Evolutionary conservation across 2,888 invertebrate genomes (phyloP), one percentile per base, ranked within the genome.

Genomic region (Theristus sp.): DNA sequence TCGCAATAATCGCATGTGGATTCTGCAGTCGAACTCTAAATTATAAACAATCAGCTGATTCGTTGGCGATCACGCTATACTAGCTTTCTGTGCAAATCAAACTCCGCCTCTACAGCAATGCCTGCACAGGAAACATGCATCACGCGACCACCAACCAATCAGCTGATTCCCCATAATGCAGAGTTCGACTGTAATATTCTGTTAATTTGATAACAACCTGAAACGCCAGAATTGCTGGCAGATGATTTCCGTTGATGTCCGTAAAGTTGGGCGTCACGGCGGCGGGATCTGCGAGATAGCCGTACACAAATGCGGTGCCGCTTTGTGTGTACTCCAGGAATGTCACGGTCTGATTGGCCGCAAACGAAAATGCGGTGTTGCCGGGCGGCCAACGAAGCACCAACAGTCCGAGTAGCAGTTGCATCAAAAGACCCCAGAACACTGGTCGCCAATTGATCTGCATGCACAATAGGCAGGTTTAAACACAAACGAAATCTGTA

Each of bases 231-330:
- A 75, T 24, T 84, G 83, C 62, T 77, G 76, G 22, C 31, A 31
- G 31, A 17, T 17, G 63, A 81, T 46, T 26, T 38, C 47, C 56
- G 1, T 60, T 62, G 62, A 71, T 67, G n/a, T 68, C 67, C n/a
- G n/a, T n/a, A n/a, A n/a, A n/a, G n/a, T n/a, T n/a, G n/a, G n/a
- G n/a, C 56, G 69, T 70, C 52, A 71, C 67, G 59, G 69, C 68
- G n/a, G 59, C 57, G 25, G 71, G 72, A 17, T 58, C 61, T 0
- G 70, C 69, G n/a, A 73, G 64, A 60, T 70, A 73, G 0, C 71
- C 88, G 70, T 86, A 96, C 0, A 90, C 86, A 72, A 94, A 91
- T 0, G 79, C 80, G 0, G 89, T 84, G 0, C 93, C 94, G 0
- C 81, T 80, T 61, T 84, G 80, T 0, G 88, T 84, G 72, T 84